Conservation (phyloP, 2,888 invertebrate genomes). For the Cylindroiulus punctatus region DNA sequence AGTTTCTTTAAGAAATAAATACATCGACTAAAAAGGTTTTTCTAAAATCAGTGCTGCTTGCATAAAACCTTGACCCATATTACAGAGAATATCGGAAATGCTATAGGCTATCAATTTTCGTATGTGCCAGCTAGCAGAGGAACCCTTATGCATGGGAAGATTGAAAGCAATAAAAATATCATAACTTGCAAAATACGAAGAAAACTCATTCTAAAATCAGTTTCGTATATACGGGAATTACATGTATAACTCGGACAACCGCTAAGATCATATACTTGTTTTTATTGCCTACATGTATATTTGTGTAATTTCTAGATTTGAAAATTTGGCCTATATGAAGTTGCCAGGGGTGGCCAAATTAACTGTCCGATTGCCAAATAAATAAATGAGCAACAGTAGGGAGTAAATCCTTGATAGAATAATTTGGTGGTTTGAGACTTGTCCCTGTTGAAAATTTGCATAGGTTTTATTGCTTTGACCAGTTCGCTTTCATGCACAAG, state of each 20-base stretch:
- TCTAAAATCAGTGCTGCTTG: neutral
- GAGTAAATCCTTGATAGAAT: conserved; percentile 25
- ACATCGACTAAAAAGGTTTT: neutral
- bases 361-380: conserved; percentile 13
- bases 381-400: conserved; percentile 31
- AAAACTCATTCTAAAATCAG: neutral
- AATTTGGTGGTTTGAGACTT: conserved; percentile 23
- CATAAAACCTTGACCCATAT: conserved; percentile 15
- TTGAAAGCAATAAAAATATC: conserved; percentile 6
- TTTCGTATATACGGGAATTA: neutral
- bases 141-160: neutral
- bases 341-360: conserved; percentile 24
- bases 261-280: neutral
- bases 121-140: neutral
- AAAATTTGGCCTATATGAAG: conserved; percentile 35
- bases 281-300: neutral
- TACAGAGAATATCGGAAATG: neutral
- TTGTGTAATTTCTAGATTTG: neutral
- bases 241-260: neutral
- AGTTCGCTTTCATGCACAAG: neutral
- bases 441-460: neutral
- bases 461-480: conserved; percentile 38
- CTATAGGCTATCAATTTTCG: neutral
- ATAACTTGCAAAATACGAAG: conserved; percentile 1
- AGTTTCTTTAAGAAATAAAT: neutral